Base-by-base conservation (phyloP, 2,113 vertebrate genomes). In the Ginglymostoma cirratum region DNA sequence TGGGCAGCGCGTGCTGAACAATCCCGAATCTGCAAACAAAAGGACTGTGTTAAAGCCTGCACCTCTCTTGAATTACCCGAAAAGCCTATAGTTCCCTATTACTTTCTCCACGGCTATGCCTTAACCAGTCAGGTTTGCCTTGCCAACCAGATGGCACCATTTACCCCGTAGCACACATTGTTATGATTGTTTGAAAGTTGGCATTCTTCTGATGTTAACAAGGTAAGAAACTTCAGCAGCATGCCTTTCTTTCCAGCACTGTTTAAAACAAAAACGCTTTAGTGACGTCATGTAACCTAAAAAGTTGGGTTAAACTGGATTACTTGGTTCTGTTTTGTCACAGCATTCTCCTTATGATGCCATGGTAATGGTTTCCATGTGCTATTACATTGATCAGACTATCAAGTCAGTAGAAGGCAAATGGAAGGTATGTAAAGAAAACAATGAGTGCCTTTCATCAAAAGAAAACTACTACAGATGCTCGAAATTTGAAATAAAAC, bases 311-410 rank as follows among this genome's bases (percentile, higher is more conserved):
- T 45, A 65, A 42, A 45, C 27, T 67, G 27, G 7, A 72, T 72
- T 95, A 27, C 34, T 65, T 76, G 42, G 42, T 97, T 24, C 97
- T 90, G 5, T 94, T 21, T 86, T 97, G 65, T 97, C 97, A 69
- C 96, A 99, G 99, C 99, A 99, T 96, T 96, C 99, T 2, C 99
- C 99, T 3, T 98, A 97, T 83, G 99, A 99, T 96, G 99, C 97
- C 94, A 99, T 99, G 98, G 98, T 98, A 27, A 95, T 99, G 96
- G 98, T 99, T 96, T 97, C 97, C 38, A 85, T 99, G 96, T 97
- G 97, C 66, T 95, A 97, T 97, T 98, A 98, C 86, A 27, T 98
- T 0, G 99, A 99, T 96, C 97, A 98, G 97, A 98, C 98, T 96
- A 85, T 99, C 94, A 96, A 97, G 96, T 98, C 98, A 96, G 97